These are phyloP conservation scores for Penaeus japonicus DNA, from an alignment of 1,140 invertebrate species.

Conservation along the genomic window DNA sequence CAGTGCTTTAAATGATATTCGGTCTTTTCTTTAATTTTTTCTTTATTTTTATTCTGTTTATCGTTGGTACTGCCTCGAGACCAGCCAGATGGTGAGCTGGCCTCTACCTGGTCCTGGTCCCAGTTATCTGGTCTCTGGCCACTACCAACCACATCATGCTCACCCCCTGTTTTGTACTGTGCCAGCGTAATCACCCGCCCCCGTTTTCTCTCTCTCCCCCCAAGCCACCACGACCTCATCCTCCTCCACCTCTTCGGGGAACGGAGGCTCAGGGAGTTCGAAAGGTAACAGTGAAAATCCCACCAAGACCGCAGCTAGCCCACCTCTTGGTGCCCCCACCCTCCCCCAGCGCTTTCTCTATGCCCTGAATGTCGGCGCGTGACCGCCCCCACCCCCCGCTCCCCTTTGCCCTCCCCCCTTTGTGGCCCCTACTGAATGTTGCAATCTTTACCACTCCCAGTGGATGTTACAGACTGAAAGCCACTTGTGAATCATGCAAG, in stretches of 20 bases:
- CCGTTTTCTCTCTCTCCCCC: slow-evolving; percentile 37
- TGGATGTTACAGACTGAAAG: slow-evolving; percentile 1
- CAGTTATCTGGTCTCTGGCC: no score
- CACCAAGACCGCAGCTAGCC: not conserved
- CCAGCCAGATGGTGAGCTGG: no score
- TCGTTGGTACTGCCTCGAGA: no score
- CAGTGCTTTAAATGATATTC: no score
- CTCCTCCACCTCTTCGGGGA: slow-evolving; percentile 42
- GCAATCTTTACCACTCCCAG: not conserved
- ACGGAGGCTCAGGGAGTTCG: slow-evolving; percentile 42
- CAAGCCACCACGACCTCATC: slow-evolving; percentile 45
- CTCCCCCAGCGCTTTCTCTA: not conserved
- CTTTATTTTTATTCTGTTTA: no score
- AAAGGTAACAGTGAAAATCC: slow-evolving; percentile 34
- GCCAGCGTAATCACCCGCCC: slow-evolving; percentile 35
- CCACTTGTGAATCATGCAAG: not conserved
- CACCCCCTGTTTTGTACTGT: no score
- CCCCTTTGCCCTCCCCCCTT: no score
- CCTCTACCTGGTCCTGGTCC: no score
- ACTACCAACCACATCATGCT: no score
- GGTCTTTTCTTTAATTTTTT: no score
- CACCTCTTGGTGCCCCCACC: not conserved
- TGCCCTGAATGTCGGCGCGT: not conserved
- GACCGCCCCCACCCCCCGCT: not conserved
- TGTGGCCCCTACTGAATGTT: not conserved